Percentiles rank a stretch among this genome's conserved stretches.
phyloP scores from a whole-genome alignment of 1,140 invertebrate genomes.

The Calosoma granatense region DNA sequence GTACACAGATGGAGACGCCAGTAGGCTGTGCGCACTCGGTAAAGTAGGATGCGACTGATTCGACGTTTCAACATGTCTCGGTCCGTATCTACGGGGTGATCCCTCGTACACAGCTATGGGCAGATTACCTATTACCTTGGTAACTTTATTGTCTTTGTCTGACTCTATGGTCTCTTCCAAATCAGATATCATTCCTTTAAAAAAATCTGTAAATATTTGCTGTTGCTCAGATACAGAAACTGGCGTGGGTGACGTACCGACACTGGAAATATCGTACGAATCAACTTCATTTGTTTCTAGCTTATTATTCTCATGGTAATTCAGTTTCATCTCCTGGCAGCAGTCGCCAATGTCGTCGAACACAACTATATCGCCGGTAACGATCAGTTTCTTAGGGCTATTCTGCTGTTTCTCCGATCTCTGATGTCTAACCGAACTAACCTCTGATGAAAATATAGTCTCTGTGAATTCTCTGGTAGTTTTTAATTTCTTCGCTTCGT shows the following conservation, averaged over 20 bases:
- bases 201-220: background rate
- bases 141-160: conserved; percentile 41
- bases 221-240: background rate
- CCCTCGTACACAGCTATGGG: conserved; percentile 87
- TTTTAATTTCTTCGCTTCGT: conserved; percentile 41
- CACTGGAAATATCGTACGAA: conserved; percentile 36
- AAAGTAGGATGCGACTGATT: conserved; percentile 36
- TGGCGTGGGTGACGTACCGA: background rate
- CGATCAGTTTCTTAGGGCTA: conserved; percentile 27
- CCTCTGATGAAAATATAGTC: conserved; percentile 52
- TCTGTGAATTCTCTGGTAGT: conserved; percentile 48
- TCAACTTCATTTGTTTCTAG: conserved; percentile 54
- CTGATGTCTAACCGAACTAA: conserved; percentile 41
- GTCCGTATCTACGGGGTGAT: conserved; percentile 76
- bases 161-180: conserved; percentile 15
- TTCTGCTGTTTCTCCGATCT: conserved; percentile 30
- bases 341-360: conserved; percentile 75
- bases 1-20: conserved; percentile 54
- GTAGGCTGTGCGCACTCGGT: conserved; percentile 44
- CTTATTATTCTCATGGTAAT: conserved; percentile 19
- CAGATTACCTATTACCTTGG: conserved; percentile 74
- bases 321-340: conserved; percentile 41
- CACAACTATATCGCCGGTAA: conserved; percentile 57
- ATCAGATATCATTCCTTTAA: conserved; percentile 11
- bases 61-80: conserved; percentile 29